Evolutionary conservation across 2,888 invertebrate genomes (phyloP).

Genomic region (Lasiommata megera): DNA sequence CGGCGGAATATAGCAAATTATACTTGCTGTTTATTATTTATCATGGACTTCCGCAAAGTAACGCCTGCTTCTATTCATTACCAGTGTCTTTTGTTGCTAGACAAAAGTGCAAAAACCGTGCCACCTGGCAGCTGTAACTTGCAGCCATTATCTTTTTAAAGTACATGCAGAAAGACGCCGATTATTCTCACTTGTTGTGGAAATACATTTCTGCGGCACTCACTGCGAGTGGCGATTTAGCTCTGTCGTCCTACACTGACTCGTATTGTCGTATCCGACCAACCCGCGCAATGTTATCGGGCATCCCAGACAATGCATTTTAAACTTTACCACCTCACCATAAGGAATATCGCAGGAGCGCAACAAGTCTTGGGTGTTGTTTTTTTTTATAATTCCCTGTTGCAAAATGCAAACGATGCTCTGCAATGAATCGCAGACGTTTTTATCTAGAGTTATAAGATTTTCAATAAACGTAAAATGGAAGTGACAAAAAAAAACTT

Average conservation of each 20-base stretch:
- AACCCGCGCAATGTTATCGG: conserved; percentile 41
- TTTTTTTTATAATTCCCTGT: conserved; percentile 24
- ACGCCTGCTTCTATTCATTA: no score
- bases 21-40: no score
- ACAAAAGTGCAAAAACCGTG: neutral
- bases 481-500: conserved; percentile 17
- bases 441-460: conserved; percentile 49
- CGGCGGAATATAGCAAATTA: no score
- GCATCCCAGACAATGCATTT: conserved; percentile 45
- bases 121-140: conserved; percentile 1
- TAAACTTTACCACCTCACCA: conserved; percentile 54
- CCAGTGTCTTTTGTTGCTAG: neutral
- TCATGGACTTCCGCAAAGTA: no score
- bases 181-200: conserved; percentile 74
- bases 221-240: conserved; percentile 72
- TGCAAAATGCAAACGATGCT: conserved; percentile 43
- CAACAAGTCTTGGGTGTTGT: conserved; percentile 25
- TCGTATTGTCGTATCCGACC: conserved; percentile 26
- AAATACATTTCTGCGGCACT: conserved; percentile 74
- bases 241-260: conserved; percentile 55
- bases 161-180: conserved; percentile 56
- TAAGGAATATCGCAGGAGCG: conserved; percentile 29
- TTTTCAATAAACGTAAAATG: conserved; percentile 43
- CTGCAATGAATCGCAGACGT: conserved; percentile 53
- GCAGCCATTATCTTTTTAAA: conserved; percentile 54